phyloP scores from a whole-genome alignment of 2,888 invertebrate genomes.

The Phaonia tiefii region DNA sequence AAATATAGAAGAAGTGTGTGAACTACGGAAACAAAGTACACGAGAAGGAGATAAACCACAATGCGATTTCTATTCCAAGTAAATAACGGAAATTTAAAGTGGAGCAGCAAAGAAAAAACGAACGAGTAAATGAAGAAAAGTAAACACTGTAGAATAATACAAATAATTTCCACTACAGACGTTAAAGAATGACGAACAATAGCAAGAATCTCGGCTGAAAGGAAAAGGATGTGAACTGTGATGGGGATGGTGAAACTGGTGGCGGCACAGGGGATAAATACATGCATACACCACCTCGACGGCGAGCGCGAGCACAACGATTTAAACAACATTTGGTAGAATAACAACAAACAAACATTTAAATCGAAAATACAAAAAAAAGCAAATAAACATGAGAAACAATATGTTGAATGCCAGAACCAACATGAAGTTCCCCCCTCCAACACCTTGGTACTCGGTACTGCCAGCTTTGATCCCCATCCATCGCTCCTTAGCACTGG shows the following conservation, averaged over 20 bases:
- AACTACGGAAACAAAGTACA: slow-evolving; percentile 19
- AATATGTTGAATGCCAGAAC: slow-evolving; percentile 55
- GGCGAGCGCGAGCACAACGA: slow-evolving; percentile 20
- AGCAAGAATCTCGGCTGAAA: neutral
- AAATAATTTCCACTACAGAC: slow-evolving; percentile 44
- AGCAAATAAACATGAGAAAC: slow-evolving; percentile 53
- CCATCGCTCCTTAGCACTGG: neutral
- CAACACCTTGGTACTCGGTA: slow-evolving; percentile 2
- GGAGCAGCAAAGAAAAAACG: slow-evolving; percentile 24
- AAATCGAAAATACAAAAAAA: slow-evolving; percentile 34
- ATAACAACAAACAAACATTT: slow-evolving; percentile 35
- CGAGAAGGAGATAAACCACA: slow-evolving; percentile 34
- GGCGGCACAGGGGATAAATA: neutral
- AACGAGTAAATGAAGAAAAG: slow-evolving; percentile 39
- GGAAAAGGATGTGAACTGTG: neutral
- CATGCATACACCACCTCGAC: slow-evolving; percentile 1
- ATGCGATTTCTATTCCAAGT: slow-evolving; percentile 50
- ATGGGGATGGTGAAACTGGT: too few species aligned
- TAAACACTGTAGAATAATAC: slow-evolving; percentile 41
- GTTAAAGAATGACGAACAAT: slow-evolving; percentile 31
- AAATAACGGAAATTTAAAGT: slow-evolving; percentile 61
- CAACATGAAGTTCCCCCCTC: slow-evolving; percentile 29
- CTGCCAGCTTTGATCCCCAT: neutral
- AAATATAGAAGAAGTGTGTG: slow-evolving; percentile 22
- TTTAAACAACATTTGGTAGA: slow-evolving; percentile 8